Conservation (phyloP, 2,113 vertebrate genomes). For the Xerus inauris region DNA sequence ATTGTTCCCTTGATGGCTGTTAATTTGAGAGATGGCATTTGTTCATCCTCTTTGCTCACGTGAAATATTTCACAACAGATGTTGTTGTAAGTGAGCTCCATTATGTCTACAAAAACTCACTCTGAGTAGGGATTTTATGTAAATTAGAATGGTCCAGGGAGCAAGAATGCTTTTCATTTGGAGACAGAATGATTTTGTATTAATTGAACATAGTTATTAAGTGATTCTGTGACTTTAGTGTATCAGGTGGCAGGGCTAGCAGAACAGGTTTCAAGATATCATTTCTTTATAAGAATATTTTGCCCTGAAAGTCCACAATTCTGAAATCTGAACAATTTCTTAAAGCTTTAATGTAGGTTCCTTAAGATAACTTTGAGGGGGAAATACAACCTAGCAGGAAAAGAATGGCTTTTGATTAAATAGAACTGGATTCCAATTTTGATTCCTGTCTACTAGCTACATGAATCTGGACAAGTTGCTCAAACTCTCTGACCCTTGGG, state of each 20-base stretch:
- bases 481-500: background rate
- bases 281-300: background rate
- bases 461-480: background rate
- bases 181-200: background rate
- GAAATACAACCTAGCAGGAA: background rate
- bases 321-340: background rate
- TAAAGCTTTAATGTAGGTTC: background rate
- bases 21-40: conserved; percentile 34
- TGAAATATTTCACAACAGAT: conserved; percentile 19
- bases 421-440: background rate
- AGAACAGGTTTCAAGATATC: background rate
- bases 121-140: background rate
- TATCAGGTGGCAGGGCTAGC: background rate
- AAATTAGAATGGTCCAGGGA: background rate
- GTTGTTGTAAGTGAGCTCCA: background rate
- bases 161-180: background rate
- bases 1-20: background rate
- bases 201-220: background rate
- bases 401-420: background rate
- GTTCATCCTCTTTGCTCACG: background rate
- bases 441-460: background rate
- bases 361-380: background rate
- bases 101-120: background rate
- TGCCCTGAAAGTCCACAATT: background rate
- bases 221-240: background rate